Percentiles rank a stretch among this genome's conserved stretches.
phyloP scores from a whole-genome alignment of 1,140 invertebrate species.

The Musca vetustissima region DNA sequence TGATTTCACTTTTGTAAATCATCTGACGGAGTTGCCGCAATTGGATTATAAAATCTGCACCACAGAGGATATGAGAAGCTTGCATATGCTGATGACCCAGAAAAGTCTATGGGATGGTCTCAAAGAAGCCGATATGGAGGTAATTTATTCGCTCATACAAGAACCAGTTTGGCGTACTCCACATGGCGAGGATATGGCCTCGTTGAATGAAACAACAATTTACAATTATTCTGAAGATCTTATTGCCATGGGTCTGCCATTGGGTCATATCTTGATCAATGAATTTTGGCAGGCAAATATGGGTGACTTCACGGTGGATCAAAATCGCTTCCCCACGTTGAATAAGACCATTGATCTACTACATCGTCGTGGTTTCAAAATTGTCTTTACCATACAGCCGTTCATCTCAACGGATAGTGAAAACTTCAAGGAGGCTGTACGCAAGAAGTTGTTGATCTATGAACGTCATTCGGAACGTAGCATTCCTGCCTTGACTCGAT shows the following conservation, averaged over 20 bases:
- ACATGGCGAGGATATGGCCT: conserved; percentile 62
- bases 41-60: conserved; percentile 86
- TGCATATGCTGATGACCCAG: conserved; percentile 71
- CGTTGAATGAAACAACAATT: conserved; percentile 67
- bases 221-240: conserved; percentile 82
- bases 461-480: conserved; percentile 71
- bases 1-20: conserved; percentile 75
- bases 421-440: conserved; percentile 77
- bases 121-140: conserved; percentile 71
- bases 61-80: conserved; percentile 71
- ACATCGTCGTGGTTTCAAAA: conserved; percentile 79
- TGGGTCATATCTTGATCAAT: conserved; percentile 80
- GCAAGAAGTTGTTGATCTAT: conserved; percentile 69
- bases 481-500: conserved; percentile 75
- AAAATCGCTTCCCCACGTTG: conserved; percentile 70
- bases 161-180: conserved; percentile 85
- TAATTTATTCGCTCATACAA: conserved; percentile 73
- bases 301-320: conserved; percentile 77
- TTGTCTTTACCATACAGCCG: conserved; percentile 80
- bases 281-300: conserved; percentile 82
- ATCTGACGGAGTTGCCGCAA: conserved; percentile 63
- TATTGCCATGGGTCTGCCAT: conserved; percentile 69
- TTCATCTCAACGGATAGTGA: conserved; percentile 83
- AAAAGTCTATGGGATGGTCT: conserved; percentile 80
- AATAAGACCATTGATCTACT: conserved; percentile 79